Evolutionary conservation across 2,797 vertebrate genomes (phyloP), one percentile per base, ranked within the genome.

Genomic region (Gymnoscopelus braueri): DNA sequence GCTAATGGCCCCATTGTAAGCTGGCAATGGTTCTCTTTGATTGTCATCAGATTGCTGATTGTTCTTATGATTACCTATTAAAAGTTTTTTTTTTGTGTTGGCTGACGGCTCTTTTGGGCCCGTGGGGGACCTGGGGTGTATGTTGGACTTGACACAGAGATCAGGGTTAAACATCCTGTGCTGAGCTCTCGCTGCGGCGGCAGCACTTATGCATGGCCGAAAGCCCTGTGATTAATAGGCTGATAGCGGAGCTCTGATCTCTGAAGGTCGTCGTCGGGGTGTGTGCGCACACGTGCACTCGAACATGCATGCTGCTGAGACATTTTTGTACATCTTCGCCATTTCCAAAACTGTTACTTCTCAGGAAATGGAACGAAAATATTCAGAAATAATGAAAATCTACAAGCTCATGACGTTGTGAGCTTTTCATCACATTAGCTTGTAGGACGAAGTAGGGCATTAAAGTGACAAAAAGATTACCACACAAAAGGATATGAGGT

Each of bases 171-270:
- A 71, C 76, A 62, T 65, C 47, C 26, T 12, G 50, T 73, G 63
- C 72, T 65, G 74, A 63, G 65, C 63, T 71, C 63, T 63, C 56
- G 72, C 75, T 71, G 70, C 29, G 52, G 14, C 47, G 58, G 74
- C 63, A 56, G 62, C 70, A 54, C 57, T 70, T 71, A 72, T 81
- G 74, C 67, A 54, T 76, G 78, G 79, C 79, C 8, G 13, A 39
- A n/a, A 67, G 68, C 39, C 39, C 39, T 44, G 53, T 87, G 86
- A 89, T 88, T 86, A 85, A 88, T 88, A 71, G 88, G 72, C 67
- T 69, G 65, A 69, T 32, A 26, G 63, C 47, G 71, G 13, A 78
- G 83, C 83, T 73, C 65, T 86, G 83, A 87, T 87, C 89, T 77
- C 81, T 71, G 78, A 87, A 86, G 83, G 87, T 85, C 69, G 29